These are phyloP conservation scores for Caenorhabditis parvicauda DNA, from an alignment of 2,888 invertebrate species.

Conservation along the genomic window DNA sequence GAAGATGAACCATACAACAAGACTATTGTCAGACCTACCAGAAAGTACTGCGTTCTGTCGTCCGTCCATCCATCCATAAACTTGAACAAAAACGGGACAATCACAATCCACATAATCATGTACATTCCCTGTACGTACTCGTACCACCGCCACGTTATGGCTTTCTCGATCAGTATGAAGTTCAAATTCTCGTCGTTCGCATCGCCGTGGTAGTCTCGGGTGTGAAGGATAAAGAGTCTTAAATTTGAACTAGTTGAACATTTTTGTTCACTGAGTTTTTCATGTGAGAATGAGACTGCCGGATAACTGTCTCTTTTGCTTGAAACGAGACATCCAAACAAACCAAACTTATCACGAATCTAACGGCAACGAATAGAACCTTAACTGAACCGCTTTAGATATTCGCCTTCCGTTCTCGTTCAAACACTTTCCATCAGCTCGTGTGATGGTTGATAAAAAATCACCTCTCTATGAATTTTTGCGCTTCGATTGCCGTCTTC, in stretches of 20 bases:
- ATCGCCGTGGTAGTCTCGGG: no score
- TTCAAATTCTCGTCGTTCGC: not conserved
- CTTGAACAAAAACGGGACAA: constrained; percentile 12
- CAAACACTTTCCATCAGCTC: not conserved
- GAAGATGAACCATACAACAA: not conserved
- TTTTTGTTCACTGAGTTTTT: no score
- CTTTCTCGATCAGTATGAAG: constrained; percentile 11
- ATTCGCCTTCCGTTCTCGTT: not conserved
- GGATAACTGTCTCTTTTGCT: no score
- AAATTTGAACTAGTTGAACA: no score
- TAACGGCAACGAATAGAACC: no score
- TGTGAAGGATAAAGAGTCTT: no score
- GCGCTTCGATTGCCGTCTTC: constrained; percentile 17
- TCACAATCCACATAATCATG: constrained; percentile 10
- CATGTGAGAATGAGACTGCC: no score
- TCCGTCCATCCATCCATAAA: constrained; percentile 16
- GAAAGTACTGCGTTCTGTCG: constrained; percentile 4
- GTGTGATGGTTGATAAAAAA: constrained; percentile 9
- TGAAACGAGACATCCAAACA: no score
- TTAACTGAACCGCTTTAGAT: no score
- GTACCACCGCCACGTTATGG: no score
- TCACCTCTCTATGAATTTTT: constrained; percentile 13
- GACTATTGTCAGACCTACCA: not conserved
- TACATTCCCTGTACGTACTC: no score
- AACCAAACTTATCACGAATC: no score